Base-by-base conservation (phyloP, 2,888 invertebrate species). In the Tetragonisca angustula region DNA sequence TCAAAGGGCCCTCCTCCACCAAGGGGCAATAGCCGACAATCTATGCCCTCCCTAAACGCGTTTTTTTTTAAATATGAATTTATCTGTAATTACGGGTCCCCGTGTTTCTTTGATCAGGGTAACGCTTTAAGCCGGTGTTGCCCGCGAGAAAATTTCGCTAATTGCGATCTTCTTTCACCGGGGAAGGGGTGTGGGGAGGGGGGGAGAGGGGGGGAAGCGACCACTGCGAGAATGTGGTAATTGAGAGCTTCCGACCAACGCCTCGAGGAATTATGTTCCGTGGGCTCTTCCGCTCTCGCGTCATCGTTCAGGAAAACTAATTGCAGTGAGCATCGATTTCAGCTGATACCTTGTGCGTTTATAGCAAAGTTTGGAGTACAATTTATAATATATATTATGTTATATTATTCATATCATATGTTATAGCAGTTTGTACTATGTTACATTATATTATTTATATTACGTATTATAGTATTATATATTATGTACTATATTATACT, bases 61-160 rank as follows among this genome's bases (percentile, higher is more conserved):
- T 80, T 70, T 86, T 82, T 82, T 72, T 88, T 70, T 86, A 76
- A 86, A 77, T 68, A 68, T 61, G 75, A 67, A 84, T 80, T 80
- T 76, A 74, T 75, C 80, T 56, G 52, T 80, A 88, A 88, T 88
- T 86, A 82, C 79, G 17, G 43, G 24, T 62, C 27, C 49, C 52
- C 19, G 64, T 52, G 43, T 80, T 43, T 68, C 81, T 88, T 88
- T 88, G 81, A 86, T 80, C 86, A 59, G 49, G 21, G 67, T 64
- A 43, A 68, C 68, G 78, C 52, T 76, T 69, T 43, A 36, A 59
- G 49, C 43, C 32, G 36, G n/a, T 21, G 27, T 19, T 17, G 49
- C 61, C 9, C 61, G 68, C 72, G 75, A 79, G 81, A 80, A 85
- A 75, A 87, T 81, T 76, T 75, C 79, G 78, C 65, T 87, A 83